Base-by-base conservation (phyloP, 2,113 vertebrate genomes). In the Salvator merianae region DNA sequence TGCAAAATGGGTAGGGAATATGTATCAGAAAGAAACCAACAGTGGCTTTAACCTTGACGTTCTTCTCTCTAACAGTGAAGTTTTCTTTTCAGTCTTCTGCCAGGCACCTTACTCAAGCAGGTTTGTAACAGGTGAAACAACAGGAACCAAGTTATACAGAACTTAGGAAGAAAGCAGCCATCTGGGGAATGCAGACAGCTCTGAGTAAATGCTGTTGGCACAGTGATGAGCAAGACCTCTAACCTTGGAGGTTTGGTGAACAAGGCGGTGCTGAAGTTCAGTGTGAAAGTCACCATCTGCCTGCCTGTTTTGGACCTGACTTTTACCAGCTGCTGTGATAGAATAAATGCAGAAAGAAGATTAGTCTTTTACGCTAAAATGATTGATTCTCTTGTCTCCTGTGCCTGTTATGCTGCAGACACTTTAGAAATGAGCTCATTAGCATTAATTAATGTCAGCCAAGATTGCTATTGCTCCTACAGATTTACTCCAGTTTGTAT, bases 41-140 rank as follows among this genome's bases (percentile, higher is more conserved):
- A 1, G 26, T 77, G 53, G 28, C 66, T 36, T 72, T 26, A 40
- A 69, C 24, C 16, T 0, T 0, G 66, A 63, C 12, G 28, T 63
- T 70, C 2, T 3, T 6, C 9, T 70, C 76, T n/a, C 3, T 0
- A 4, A 36, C 28, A 40, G 3, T 63, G 9, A 68, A n/a, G 2
- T 18, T 79, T 22, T 3, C 5, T 5, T n/a, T 32, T 43, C 20
- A n/a, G 5, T 7, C 0, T 0, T 43, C 72, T 75, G 30, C 50
- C 73, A 47, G 9, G 4, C 0, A 0, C 38, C 26, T 74, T 78
- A 34, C 47, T 70, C 24, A 0, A 0, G 5, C 8, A 10, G 40
- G 8, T 69, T 3, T 50, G 13, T 74, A 84, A 84, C 84, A 83
- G 79, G 82, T 50, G 13, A 55, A 80, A 8, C 32, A 2, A 62